Evolutionary conservation across 2,888 invertebrate genomes (phyloP).

Genomic region (Netelia melanura): DNA sequence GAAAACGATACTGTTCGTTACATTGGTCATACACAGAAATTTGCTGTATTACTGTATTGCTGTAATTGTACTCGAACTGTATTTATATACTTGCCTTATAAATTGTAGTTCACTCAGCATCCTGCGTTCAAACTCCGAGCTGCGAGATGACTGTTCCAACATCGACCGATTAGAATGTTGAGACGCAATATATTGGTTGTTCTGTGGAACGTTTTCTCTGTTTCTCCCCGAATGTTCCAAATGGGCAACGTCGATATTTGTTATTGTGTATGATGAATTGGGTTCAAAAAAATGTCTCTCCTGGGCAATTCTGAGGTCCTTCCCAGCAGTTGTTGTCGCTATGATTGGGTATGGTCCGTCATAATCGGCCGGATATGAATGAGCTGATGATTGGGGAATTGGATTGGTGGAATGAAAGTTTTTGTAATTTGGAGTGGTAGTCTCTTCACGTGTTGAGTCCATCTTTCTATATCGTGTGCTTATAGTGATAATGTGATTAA

Average conservation of each 20-base stretch:
- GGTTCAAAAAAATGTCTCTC: background rate
- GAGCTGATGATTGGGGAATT: background rate
- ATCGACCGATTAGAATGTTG: no score
- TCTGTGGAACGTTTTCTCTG: background rate
- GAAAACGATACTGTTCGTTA: constrained; percentile 12
- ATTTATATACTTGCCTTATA: background rate
- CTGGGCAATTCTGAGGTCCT: background rate
- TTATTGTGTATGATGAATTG: background rate
- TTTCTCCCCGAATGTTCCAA: background rate
- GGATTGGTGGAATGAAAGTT: background rate
- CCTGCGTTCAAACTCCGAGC: no score
- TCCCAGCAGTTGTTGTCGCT: constrained; percentile 7
- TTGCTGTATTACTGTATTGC: background rate
- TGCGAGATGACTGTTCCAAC: no score
- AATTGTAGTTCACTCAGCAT: no score
- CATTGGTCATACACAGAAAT: constrained; percentile 20
- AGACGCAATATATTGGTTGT: no score
- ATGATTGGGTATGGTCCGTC: background rate
- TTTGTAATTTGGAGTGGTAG: background rate
- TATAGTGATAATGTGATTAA: background rate
- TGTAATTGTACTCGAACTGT: background rate
- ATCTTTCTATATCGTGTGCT: background rate
- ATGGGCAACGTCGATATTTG: background rate
- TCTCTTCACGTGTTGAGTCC: constrained; percentile 14
- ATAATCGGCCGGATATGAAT: background rate